Evolutionary conservation across 1,140 invertebrate species (phyloP), one percentile per base, ranked within the genome.

Genomic region (Cotesia vestalis): DNA sequence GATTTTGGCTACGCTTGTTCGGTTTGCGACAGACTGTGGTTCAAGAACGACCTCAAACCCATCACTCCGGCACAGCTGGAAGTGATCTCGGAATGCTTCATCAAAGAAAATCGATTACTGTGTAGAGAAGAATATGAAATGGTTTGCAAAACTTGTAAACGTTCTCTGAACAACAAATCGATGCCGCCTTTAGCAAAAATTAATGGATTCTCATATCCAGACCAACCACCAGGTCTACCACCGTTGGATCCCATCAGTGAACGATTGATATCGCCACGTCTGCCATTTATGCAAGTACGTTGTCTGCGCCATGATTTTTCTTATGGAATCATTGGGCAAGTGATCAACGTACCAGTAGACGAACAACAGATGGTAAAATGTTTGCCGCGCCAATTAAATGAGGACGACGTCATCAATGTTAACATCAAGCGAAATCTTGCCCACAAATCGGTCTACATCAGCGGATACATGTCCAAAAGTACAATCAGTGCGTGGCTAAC

Each of bases 271-370:
- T 85, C 74, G 11, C 76, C 76, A 20, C 75, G 76, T 72, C 52
- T 77, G 38, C 73, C 73, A 12, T 77, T 76, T 62, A 83, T 83
- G 78, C 83, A 84, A 80, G 78, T 85, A 51, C 76, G 82, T 75
- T 75, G 82, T 52, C 71, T 85, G 60, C 78, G 82, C 6, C 78
- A 83, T 79, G 61, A 51, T 17, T 69, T 70, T 20, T 76, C 70
- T 62, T 78, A 81, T 79, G 83, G 79, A 71, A 84, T 86, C 63
- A 75, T 77, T 40, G 82, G 80, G 9, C 81, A 85, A 81, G 76
- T 84, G 62, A 83, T 85, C 36, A 85, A 86, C 74, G 80, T 85
- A 34, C 84, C 84, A 75, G 77, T 83, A 4, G 60, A 78, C 59
- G 81, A 80, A 62, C 63, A 85, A 75, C 72, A 73, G 0, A 82